These are phyloP conservation scores for Trachelus iudaicus DNA, from an alignment of 2,888 invertebrate genomes.

Conservation along the genomic window DNA sequence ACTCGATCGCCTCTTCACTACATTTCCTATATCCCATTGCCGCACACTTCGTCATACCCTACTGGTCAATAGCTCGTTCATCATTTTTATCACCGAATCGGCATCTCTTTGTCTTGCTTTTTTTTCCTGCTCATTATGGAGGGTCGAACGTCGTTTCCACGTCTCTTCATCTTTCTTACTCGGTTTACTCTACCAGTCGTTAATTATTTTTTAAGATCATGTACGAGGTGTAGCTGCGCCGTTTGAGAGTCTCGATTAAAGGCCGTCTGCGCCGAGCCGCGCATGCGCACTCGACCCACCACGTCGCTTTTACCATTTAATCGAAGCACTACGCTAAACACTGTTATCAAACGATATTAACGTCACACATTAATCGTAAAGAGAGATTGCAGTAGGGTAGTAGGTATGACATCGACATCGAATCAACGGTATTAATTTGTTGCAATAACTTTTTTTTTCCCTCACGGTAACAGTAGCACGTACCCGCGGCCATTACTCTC, in stretches of 20 bases:
- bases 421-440: conserved; percentile 38
- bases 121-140: neutral
- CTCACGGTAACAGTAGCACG: no score
- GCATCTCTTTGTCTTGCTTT: neutral
- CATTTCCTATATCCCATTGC: no score
- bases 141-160: no score
- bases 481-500: no score
- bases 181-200: neutral
- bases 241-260: conserved; percentile 45
- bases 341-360: conserved; percentile 51
- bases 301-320: conserved; percentile 16
- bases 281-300: neutral
- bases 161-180: no score
- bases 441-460: no score
- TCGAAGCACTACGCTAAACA: conserved; percentile 35
- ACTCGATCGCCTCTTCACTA: no score
- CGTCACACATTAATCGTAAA: conserved; percentile 50
- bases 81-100: no score
- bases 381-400: conserved; percentile 40
- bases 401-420: conserved; percentile 46
- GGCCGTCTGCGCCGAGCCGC: neutral
- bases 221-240: conserved; percentile 55
- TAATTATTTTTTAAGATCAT: conserved; percentile 41
- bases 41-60: no score
- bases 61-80: no score